Evolutionary conservation across 1,140 invertebrate species (phyloP).

Genomic region (Apis laboriosa): DNA sequence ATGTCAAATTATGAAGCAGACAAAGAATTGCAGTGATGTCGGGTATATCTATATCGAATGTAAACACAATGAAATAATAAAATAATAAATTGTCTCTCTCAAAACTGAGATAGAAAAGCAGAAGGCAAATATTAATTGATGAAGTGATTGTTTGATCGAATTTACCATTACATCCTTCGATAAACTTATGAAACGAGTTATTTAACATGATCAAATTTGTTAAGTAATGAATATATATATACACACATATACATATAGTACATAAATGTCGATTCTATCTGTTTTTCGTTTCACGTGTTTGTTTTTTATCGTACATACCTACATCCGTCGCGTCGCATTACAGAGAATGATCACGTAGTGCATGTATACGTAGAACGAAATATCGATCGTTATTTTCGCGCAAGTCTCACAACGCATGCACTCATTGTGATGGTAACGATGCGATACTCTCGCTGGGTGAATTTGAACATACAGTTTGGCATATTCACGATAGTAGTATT

Average conservation of each 20-base stretch:
- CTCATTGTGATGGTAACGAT: neutral
- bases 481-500: neutral
- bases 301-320: neutral
- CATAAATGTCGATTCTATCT: neutral
- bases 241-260: neutral
- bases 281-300: neutral
- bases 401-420: conserved; percentile 10
- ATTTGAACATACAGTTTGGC: neutral
- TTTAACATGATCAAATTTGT: neutral
- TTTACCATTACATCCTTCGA: neutral
- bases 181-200: neutral
- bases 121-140: neutral
- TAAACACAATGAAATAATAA: too few relatives aligned
- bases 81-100: too few relatives aligned
- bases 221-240: neutral
- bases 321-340: neutral
- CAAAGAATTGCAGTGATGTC: too few relatives aligned
- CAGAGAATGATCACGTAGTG: neutral
- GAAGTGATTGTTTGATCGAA: neutral
- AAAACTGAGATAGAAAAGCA: neutral
- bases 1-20: too few relatives aligned
- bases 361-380: conserved; percentile 9
- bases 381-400: conserved; percentile 50
- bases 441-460: neutral
- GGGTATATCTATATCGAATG: too few relatives aligned